A percentile compares a stretch with the other conserved stretches of the same genome.
These are phyloP conservation scores for Arctopsyche grandis DNA, from an alignment of 1,140 invertebrate genomes.

Conservation along the genomic window DNA sequence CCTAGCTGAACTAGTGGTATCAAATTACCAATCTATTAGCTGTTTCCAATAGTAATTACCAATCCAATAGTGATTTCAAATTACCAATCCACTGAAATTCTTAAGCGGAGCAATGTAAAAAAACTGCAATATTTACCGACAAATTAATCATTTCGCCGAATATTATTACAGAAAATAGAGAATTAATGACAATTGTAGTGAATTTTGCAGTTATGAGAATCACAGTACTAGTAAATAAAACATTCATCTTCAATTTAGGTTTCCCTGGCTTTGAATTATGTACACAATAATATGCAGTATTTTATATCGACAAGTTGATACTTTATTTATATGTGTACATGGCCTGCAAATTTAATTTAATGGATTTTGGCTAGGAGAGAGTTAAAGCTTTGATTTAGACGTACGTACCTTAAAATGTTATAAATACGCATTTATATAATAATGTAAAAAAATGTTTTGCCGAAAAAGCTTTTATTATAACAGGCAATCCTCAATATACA, in stretches of 20 bases:
- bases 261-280: too few relatives aligned
- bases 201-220: not conserved
- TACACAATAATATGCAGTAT: too few relatives aligned
- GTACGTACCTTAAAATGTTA: not conserved
- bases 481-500: not conserved
- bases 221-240: not conserved
- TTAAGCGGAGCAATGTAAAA: not conserved
- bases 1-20: not conserved
- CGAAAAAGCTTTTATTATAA: not conserved
- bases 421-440: not conserved
- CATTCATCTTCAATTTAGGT: not conserved
- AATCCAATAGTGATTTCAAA: not conserved
- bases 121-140: not conserved
- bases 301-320: too few relatives aligned
- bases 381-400: slow-evolving; percentile 4
- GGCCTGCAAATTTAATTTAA: too few relatives aligned
- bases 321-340: too few relatives aligned
- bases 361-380: slow-evolving; percentile 14
- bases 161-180: not conserved
- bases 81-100: not conserved
- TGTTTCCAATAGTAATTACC: not conserved
- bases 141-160: not conserved
- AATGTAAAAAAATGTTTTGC: slow-evolving; percentile 8
- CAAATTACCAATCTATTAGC: not conserved
- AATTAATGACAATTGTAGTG: too few relatives aligned